Percentiles rank a stretch among this genome's conserved stretches.
phyloP scores from a whole-genome alignment of 92 coral and sea anemone species.

The Epizoanthus illoricatus region DNA sequence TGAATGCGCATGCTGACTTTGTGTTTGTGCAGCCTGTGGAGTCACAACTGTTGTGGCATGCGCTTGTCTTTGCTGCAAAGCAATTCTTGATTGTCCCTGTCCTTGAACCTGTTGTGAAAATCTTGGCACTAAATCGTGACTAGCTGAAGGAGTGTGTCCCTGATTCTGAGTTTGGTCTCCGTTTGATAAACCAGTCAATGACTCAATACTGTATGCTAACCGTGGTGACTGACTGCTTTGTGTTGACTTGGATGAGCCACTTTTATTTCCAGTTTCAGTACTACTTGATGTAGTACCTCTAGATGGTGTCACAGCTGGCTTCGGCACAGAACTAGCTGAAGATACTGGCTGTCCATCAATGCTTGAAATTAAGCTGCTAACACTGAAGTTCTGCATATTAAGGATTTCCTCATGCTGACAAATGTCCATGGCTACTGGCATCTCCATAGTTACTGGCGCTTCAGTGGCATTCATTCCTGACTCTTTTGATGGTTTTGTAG shows the following conservation, averaged over 20 bases:
- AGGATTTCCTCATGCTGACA: slow-evolving; percentile 82
- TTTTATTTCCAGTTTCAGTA: slow-evolving; percentile 11
- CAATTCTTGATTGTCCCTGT: slow-evolving; percentile 2
- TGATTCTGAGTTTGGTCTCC: slow-evolving; percentile 25
- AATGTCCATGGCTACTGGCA: slow-evolving; percentile 46
- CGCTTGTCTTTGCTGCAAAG: slow-evolving; percentile 5
- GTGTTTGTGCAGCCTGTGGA: slow-evolving; percentile 36
- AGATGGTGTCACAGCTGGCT: slow-evolving; percentile 29
- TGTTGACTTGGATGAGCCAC: slow-evolving; percentile 18
- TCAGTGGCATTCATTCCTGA: neutral
- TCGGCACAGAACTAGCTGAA: slow-evolving; percentile 17
- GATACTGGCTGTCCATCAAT: slow-evolving; percentile 58
- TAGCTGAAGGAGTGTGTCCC: neutral
- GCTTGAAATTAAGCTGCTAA: slow-evolving; percentile 68
- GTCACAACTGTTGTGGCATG: neutral
- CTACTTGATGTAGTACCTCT: slow-evolving; percentile 6
- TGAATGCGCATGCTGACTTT: slow-evolving; percentile 22
- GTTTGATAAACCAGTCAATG: slow-evolving; percentile 65
- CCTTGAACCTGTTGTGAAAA: neutral
- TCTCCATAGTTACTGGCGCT: neutral
- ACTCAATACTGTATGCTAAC: slow-evolving; percentile 77
- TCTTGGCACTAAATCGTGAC: neutral
- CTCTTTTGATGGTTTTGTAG: slow-evolving; percentile 20
- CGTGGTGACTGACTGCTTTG: slow-evolving; percentile 52
- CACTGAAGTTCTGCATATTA: slow-evolving; percentile 69